Evolutionary conservation across 2,888 invertebrate species (phyloP).

Genomic region (Orthosia incerta): DNA sequence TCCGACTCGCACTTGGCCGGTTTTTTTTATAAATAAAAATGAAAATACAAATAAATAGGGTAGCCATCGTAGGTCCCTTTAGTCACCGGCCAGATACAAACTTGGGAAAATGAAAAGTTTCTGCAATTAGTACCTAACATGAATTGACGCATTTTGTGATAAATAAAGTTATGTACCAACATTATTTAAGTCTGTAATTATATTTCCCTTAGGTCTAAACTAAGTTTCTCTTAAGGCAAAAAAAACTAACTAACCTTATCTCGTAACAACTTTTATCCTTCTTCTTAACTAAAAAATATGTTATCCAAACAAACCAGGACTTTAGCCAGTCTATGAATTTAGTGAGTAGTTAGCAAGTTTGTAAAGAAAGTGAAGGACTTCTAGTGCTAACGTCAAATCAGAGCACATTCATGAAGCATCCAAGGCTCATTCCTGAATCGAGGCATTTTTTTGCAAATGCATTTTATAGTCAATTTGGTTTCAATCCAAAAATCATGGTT

Average conservation of each 20-base stretch:
- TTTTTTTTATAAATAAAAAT: background rate
- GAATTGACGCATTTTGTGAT: background rate
- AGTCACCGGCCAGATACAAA: background rate
- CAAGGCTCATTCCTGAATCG: slow-evolving; percentile 27
- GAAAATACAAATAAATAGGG: background rate
- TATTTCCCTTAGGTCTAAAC: slow-evolving; percentile 4
- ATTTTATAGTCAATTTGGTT: too few species aligned
- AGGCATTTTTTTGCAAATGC: background rate
- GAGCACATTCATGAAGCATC: slow-evolving; percentile 64
- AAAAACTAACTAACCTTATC: slow-evolving; percentile 12
- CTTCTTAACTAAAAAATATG: slow-evolving; percentile 20
- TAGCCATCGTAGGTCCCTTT: background rate
- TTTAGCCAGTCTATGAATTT: slow-evolving; percentile 46
- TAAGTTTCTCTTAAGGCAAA: slow-evolving; percentile 8
- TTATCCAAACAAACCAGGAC: slow-evolving; percentile 33
- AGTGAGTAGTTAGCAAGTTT: slow-evolving; percentile 63
- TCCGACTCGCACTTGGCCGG: too few species aligned
- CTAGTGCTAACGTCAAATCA: slow-evolving; percentile 62
- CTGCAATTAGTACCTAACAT: background rate
- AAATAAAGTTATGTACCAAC: too few species aligned
- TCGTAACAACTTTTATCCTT: slow-evolving; percentile 3
- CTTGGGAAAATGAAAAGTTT: background rate
- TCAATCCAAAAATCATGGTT: too few species aligned
- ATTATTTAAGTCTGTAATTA: background rate
- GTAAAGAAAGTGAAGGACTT: slow-evolving; percentile 52